Evolutionary conservation across 2,888 invertebrate species (phyloP), one percentile per base, ranked within the genome.

Genomic region (Ethmia dodecea): DNA sequence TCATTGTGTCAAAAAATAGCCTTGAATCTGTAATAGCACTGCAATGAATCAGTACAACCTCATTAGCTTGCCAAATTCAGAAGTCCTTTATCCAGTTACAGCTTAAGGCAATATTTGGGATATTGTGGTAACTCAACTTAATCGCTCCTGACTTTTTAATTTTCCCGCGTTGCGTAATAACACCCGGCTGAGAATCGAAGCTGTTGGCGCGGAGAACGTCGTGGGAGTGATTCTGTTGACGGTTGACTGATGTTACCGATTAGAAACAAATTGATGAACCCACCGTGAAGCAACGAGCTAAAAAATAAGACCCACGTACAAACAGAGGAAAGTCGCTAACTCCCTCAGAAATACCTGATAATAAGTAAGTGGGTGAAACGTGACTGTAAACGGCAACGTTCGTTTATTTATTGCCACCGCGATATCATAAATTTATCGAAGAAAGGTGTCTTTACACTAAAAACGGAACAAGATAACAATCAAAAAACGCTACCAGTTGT

Each of bases 221-320:
- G 78, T 80, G 81, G 80, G 80, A 79, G 72, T 62, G 50, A 49
- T 54, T 57, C 60, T 52, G 60, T 68, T 72, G 67, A 74, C 72
- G 80, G 57, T 75, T 78, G 79, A 81, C 74, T 81, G 77, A 75
- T 78, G 73, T 76, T 80, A 76, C 75, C 64, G 66, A 80, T 76
- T 60, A 68, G 65, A 69, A 72, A 67, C 67, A 72, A 69, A 72
- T 74, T 72, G 59, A 63, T 52, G 52, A 37, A 47, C 46, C 41
- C 41, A 51, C 60, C 60, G 59, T 68, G 64, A 67, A 65, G 62
- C 55, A 64, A 22, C 9, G 22, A 22, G 22, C n/a, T n/a, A n/a
- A n/a, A n/a, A n/a, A n/a, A n/a, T n/a, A n/a, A n/a, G n/a, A n/a
- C n/a, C n/a, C n/a, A n/a, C n/a, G n/a, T n/a, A n/a, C n/a, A n/a